Base-by-base conservation (phyloP, 2,113 vertebrate genomes). In the Syngnathus scovelli region DNA sequence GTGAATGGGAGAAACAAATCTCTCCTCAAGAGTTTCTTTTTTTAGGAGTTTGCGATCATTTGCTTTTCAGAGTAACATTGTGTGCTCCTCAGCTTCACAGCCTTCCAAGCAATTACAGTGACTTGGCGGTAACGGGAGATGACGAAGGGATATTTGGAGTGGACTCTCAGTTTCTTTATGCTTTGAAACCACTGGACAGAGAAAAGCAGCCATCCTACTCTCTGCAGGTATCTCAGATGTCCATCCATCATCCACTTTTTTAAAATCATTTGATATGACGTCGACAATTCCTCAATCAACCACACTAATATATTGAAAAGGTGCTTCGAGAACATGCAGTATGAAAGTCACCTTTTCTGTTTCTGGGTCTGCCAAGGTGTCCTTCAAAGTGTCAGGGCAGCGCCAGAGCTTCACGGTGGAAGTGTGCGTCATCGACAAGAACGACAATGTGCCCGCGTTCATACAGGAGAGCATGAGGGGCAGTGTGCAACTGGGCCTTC, bases 121-220 rank as follows among this genome's bases (percentile, higher is more conserved):
- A 92, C 58, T 67, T 94, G 73, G 81, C 79, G 37, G 80, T 91
- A 48, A 82, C 74, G 21, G 87, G 89, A 38, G 85, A 88, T 51
- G 79, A 83, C 44, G 91, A 92, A 64, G 90, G 90, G 5, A 92
- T 89, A 69, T 94, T 94, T 79, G 91, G 92, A 70, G 85, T 95
- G 6, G 94, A 95, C 54, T 71, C 83, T 23, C 91, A 90, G 46
- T 92, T 94, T 78, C 81, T 95, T 13, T 88, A 90, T 2, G 88
- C 91, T 27, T 87, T 88, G 37, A 92, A 89, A 58, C 87, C 92
- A 27, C 84, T 94, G 77, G 93, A 95, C 86, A 82, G 91, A 74
- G 94, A 95, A 69, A 92, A 93, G 61, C 91, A 92, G 62, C 91
- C 90, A 0, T 90, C 89, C 0, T 94, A 94, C 76, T 89, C 78